Conservation (phyloP, 2,888 invertebrate species). For the Danaus chrysippus region DNA sequence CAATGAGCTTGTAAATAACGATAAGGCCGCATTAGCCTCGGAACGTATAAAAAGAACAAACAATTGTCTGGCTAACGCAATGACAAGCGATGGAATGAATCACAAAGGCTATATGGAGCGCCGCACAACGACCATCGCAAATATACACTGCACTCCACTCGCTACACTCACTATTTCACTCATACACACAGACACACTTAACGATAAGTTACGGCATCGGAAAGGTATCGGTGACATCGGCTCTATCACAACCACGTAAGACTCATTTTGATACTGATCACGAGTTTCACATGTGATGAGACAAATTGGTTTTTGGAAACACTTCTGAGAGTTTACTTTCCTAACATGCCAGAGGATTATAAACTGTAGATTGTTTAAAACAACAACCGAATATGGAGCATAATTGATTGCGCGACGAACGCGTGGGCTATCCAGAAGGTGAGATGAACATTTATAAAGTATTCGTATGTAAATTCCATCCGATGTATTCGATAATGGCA, state of each 20-base stretch:
- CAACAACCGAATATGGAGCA: conserved; percentile 44
- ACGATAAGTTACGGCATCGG: conserved; percentile 9
- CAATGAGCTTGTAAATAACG: conserved; percentile 4
- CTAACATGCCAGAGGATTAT: conserved; percentile 53
- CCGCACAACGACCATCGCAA: conserved; percentile 67
- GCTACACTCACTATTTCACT: conserved; percentile 70
- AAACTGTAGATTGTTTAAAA: conserved; percentile 48
- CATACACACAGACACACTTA: conserved; percentile 40
- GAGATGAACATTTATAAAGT: conserved; percentile 55
- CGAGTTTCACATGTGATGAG: conserved; percentile 26
- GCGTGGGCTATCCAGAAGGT: conserved; percentile 50
- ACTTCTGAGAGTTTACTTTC: conserved; percentile 48
- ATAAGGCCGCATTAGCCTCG: conserved; percentile 13
- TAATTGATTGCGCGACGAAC: conserved; percentile 30
- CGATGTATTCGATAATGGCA: conserved; percentile 16
- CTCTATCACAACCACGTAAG: conserved; percentile 34
- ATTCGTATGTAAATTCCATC: conserved; percentile 55
- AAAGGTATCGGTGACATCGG: neutral
- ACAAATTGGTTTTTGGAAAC: conserved; percentile 47
- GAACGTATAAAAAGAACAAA: conserved; percentile 19
- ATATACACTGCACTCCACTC: conserved; percentile 72
- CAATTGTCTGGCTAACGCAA: conserved; percentile 14
- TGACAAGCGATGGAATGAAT: conserved; percentile 57
- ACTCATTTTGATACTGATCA: conserved; percentile 24
- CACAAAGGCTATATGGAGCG: conserved; percentile 52